Evolutionary conservation across 2,113 vertebrate genomes (phyloP).

Genomic region (Rhabdomys dilectus): DNA sequence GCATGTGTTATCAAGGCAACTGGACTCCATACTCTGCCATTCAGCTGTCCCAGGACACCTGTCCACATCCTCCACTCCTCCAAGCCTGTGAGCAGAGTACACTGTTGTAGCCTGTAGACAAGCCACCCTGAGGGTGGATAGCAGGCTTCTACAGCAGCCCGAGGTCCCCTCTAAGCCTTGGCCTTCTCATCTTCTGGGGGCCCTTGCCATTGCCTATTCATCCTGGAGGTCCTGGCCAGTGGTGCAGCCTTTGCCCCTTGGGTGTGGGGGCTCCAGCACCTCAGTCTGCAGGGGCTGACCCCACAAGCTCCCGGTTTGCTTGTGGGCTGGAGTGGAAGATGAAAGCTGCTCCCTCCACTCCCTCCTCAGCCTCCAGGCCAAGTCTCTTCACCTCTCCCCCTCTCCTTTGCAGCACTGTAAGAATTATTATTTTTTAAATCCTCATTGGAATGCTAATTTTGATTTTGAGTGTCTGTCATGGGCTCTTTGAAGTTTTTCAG

Average conservation of each 20-base stretch:
- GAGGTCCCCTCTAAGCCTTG: neutral
- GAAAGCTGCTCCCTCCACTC: neutral
- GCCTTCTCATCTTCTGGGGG: neutral
- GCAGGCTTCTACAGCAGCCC: neutral
- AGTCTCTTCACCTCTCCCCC: slow-evolving; percentile 77
- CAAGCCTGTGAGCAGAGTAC: neutral
- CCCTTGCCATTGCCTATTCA: neutral
- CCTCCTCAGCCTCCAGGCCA: slow-evolving; percentile 62
- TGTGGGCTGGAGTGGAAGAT: slow-evolving; percentile 35
- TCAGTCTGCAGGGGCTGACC: neutral
- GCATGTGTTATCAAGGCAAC: neutral
- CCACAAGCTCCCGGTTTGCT: neutral
- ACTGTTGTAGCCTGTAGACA: neutral
- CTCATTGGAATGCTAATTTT: slow-evolving; percentile 92
- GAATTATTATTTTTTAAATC: slow-evolving; percentile 88
- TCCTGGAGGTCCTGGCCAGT: neutral
- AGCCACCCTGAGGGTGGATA: neutral
- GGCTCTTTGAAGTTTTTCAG: slow-evolving; percentile 92
- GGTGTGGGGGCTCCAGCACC: neutral
- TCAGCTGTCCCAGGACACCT: neutral
- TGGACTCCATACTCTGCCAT: neutral
- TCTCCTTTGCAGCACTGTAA: slow-evolving; percentile 83
- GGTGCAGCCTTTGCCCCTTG: neutral
- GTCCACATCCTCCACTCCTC: neutral
- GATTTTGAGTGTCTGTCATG: slow-evolving; percentile 91